phyloP scores from a whole-genome alignment of 2,888 invertebrate genomes.

The Mongoloraphidia duomilia region DNA sequence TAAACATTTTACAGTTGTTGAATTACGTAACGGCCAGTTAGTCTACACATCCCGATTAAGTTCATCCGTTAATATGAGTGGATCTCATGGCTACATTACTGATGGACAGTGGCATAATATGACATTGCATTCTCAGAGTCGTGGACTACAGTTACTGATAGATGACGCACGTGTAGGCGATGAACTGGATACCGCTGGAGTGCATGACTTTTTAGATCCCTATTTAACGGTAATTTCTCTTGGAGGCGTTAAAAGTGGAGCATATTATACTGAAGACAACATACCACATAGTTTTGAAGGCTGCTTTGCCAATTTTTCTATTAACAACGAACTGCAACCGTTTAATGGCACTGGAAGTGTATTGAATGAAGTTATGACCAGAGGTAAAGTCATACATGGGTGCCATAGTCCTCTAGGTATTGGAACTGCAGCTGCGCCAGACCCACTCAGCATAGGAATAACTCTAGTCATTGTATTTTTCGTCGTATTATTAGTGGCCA shows the following conservation, averaged over 20 bases:
- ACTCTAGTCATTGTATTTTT: conserved; percentile 91
- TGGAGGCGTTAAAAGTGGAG: conserved; percentile 57
- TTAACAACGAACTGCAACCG: conserved; percentile 82
- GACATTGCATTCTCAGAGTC: conserved; percentile 54
- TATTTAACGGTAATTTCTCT: conserved; percentile 68
- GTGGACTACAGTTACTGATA: conserved; percentile 56
- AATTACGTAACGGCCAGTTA: conserved; percentile 60
- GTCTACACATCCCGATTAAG: conserved; percentile 69
- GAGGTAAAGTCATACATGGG: conserved; percentile 59
- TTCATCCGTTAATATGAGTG: conserved; percentile 69
- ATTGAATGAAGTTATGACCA: conserved; percentile 50
- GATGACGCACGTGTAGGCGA: conserved; percentile 63
- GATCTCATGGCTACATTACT: conserved; percentile 44
- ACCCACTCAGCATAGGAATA: conserved; percentile 83
- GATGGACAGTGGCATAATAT: conserved; percentile 87
- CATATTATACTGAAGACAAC: conserved; percentile 34
- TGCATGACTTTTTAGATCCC: conserved; percentile 86
- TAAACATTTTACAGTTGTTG: conserved; percentile 72
- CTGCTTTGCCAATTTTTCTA: conserved; percentile 75
- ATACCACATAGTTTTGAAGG: conserved; percentile 63
- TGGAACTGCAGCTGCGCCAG: conserved; percentile 63
- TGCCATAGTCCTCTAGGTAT: conserved; percentile 64
- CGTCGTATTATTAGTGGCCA: conserved; percentile 74
- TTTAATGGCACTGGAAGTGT: conserved; percentile 78
- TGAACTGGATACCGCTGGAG: conserved; percentile 70